A percentile compares a stretch with the other conserved stretches of the same genome.
Conservation (phyloP, 2,113 vertebrate genomes). For the Urocynchramus pylzowi region DNA sequence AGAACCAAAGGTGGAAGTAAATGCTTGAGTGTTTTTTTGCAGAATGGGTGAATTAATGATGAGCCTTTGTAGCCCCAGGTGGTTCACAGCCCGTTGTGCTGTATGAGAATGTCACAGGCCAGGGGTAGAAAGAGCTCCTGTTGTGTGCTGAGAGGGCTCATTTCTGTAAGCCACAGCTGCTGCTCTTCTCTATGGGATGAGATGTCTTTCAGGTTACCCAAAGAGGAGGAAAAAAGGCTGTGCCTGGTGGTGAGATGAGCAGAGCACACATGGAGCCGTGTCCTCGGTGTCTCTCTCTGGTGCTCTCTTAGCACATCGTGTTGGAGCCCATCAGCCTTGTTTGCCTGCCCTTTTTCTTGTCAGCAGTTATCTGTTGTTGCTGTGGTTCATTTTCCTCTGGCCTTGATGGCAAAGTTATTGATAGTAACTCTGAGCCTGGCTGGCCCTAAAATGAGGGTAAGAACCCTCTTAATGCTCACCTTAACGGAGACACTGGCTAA, state of each 20-base stretch:
- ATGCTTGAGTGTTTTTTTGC: not conserved
- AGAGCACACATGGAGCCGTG: fast-evolving
- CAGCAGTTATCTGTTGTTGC: not conserved
- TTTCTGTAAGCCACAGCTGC: not conserved
- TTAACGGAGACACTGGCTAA: not conserved
- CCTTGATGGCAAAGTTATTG: not conserved
- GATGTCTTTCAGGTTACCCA: not conserved
- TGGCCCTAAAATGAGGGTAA: not conserved
- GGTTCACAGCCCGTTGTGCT: not conserved
- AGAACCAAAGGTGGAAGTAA: not conserved
- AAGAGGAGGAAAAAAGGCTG: not conserved
- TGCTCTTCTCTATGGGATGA: not conserved
- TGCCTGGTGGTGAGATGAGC: not conserved
- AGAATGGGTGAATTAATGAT: not conserved
- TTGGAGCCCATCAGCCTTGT: not conserved
- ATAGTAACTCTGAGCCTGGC: not conserved
- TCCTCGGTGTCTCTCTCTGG: not conserved
- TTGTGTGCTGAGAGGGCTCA: not conserved
- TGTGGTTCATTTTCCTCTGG: not conserved
- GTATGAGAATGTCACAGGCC: not conserved
- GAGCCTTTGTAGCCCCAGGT: not conserved
- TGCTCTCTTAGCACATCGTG: not conserved
- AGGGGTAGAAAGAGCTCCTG: not conserved
- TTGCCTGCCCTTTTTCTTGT: not conserved
- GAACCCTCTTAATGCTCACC: not conserved